phyloP scores from a whole-genome alignment of 2,113 vertebrate genomes.

The Microcebus griseorufus region DNA sequence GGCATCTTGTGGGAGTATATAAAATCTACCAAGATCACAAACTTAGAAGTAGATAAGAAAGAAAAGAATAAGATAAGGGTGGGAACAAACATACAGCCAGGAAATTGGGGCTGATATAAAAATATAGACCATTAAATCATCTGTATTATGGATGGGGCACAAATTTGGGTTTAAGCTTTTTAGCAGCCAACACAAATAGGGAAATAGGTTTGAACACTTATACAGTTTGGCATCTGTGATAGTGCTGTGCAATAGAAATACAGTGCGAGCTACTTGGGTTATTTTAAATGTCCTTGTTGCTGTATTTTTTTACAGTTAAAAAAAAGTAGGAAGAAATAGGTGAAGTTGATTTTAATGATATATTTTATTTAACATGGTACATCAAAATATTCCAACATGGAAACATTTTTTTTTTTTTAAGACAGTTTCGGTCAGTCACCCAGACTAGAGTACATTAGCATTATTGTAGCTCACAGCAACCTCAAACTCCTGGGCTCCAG shows the following conservation, averaged over 20 bases:
- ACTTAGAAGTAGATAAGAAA: constrained; percentile 23
- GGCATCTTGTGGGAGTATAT: background rate
- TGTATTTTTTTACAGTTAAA: background rate
- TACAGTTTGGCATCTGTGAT: background rate
- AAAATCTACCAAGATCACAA: background rate
- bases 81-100: background rate
- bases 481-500: too few species aligned
- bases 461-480: too few species aligned
- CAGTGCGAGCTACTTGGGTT: background rate
- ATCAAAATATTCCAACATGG: background rate
- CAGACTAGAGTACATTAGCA: too few species aligned
- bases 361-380: constrained; percentile 18
- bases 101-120: background rate
- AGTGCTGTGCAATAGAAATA: background rate
- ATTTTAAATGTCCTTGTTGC: constrained; percentile 22
- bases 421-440: too few species aligned
- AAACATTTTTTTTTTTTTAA: background rate
- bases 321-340: background rate
- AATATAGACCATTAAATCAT: background rate
- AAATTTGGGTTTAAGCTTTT: background rate
- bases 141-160: background rate
- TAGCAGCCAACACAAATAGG: background rate
- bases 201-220: background rate
- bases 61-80: background rate
- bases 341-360: constrained; percentile 48